Evolutionary conservation across 37 sponge, comb jelly and placozoan genomes (phyloP).

Genomic region (Aplysina aerophoba): DNA sequence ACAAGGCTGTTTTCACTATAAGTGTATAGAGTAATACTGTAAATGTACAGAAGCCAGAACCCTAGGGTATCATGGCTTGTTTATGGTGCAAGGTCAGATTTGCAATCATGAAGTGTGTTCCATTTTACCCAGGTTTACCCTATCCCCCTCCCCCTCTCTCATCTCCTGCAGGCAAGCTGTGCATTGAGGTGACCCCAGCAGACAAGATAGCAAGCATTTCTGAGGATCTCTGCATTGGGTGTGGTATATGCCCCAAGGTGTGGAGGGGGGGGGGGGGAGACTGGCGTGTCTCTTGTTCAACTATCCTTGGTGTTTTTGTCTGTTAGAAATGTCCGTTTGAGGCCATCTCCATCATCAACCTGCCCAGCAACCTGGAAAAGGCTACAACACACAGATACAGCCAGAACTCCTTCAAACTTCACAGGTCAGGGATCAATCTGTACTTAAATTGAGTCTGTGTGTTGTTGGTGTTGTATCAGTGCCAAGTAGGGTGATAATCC

Average conservation of each 20-base stretch:
- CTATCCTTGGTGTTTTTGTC: background rate
- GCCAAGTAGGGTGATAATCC: background rate
- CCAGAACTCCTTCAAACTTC: constrained; percentile 99
- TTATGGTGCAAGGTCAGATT: no score
- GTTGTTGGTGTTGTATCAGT: background rate
- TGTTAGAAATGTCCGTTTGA: constrained; percentile 97
- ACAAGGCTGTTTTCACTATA: no score
- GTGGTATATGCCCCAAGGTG: constrained; percentile 97
- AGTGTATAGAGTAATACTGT: no score
- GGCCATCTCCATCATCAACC: constrained; percentile 94
- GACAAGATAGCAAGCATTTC: constrained; percentile 94
- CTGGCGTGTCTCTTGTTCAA: background rate
- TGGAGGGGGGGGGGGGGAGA: background rate
- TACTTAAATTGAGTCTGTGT: background rate
- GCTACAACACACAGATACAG: constrained; percentile 97
- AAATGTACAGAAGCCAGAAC: no score
- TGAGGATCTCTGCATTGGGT: constrained; percentile 95
- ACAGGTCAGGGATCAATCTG: constrained; percentile 46
- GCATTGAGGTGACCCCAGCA: constrained; percentile 90
- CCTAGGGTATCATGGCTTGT: no score
- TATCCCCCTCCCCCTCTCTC: no score
- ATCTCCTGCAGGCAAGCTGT: constrained; percentile 69
- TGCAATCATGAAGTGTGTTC: no score
- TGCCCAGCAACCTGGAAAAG: constrained; percentile 95
- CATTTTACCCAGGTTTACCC: no score